Evolutionary conservation across 2,888 invertebrate genomes (phyloP), one percentile per base, ranked within the genome.

Genomic region (Habrosyne pyritoides): DNA sequence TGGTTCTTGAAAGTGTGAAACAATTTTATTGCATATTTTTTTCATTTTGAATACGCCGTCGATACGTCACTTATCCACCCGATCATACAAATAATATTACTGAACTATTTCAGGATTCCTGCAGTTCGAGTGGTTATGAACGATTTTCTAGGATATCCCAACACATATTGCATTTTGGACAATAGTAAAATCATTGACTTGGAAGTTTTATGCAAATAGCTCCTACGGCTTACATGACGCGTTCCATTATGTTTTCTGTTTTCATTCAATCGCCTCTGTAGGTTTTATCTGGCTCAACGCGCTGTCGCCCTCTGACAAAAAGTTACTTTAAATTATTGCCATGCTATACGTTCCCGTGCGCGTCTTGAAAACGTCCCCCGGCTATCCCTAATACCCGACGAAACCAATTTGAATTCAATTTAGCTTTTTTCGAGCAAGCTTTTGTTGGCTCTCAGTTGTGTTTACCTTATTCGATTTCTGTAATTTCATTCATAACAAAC

Each of bases 401-500:
- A 89, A 91, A 91, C 91, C 91, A 91, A 92, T 91, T 92, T 92
- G 91, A 92, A 92, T 92, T 92, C 91, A 91, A 92, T 91, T 92
- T 91, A 88, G 91, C 83, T 90, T 91, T 91, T 92, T 91, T 90
- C 84, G 84, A 83, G 79, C 89, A 86, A 89, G 89, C 91, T 91
- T 92, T 91, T 92, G 92, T 92, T 91, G 89, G 86, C 87, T 87
- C 89, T 86, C 88, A 86, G 91, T 91, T 91, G 89, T 92, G 91
- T 92, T 91, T 91, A 91, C 91, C 87, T 92, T 92, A 92, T 91
- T 92, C 91, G 92, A 92, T 92, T 92, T 91, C 91, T 91, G 90
- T 92, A 92, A 92, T 91, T 92, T 92, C 91, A 92, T 92, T 92
- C 91, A 92, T 91, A 91, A 91, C 91, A 91, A 92, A 91, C 92